Conservation (phyloP, 2,797 vertebrate species). For the Linurgus olivaceus region DNA sequence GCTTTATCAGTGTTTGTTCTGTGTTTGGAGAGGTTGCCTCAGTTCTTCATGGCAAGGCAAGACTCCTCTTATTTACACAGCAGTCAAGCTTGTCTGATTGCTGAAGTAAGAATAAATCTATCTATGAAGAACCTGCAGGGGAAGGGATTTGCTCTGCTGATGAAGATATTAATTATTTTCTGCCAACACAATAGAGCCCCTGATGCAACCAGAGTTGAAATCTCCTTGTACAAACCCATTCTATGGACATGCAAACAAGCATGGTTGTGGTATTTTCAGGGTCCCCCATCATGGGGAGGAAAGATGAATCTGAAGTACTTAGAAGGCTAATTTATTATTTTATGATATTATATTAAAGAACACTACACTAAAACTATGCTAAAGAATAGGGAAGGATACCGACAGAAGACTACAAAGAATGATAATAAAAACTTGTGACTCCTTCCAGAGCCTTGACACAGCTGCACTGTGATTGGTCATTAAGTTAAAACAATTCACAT, state of each 20-base stretch:
- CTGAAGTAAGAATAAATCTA: not conserved
- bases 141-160: not conserved
- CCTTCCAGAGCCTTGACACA: no score
- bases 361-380: not conserved
- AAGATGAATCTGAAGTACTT: not conserved
- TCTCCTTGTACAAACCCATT: not conserved
- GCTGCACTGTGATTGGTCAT: not conserved
- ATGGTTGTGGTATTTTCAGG: fast-evolving
- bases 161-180: not conserved
- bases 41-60: not conserved
- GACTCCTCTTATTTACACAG: not conserved
- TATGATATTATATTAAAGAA: not conserved
- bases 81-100: not conserved
- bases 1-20: not conserved
- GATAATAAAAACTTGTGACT: not conserved
- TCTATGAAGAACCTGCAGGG: not conserved
- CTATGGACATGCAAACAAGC: not conserved
- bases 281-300: not conserved
- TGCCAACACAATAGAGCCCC: not conserved
- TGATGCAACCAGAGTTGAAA: not conserved
- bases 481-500: not conserved
- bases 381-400: not conserved
- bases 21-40: not conserved
- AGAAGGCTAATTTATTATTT: not conserved
- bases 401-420: not conserved